Evolutionary conservation across 2,888 invertebrate genomes (phyloP).

Genomic region (Zaprionus bogoriensis): DNA sequence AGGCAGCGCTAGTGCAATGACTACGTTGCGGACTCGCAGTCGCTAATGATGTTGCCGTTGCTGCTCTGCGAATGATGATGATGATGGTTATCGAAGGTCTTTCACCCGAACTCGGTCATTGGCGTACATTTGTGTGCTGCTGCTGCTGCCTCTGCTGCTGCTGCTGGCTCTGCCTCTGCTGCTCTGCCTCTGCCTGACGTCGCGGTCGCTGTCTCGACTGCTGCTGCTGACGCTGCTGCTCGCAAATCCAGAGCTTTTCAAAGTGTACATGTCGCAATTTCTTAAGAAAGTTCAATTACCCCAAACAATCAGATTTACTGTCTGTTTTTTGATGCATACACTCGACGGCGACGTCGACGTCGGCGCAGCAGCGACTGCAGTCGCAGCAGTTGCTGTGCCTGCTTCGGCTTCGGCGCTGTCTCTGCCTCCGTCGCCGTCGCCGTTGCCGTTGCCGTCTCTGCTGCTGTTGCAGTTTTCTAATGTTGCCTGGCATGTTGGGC

Average conservation of each 20-base stretch:
- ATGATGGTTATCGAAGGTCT: constrained; percentile 83
- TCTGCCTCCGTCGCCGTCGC: constrained; percentile 25
- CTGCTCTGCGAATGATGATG: constrained; percentile 78
- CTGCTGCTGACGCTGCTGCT: constrained; percentile 65
- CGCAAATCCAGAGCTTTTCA: constrained; percentile 82
- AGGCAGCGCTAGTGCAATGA: constrained; percentile 67
- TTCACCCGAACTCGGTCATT: constrained; percentile 84
- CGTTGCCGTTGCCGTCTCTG: constrained; percentile 23
- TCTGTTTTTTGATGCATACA: constrained; percentile 79
- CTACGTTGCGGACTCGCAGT: constrained; percentile 57
- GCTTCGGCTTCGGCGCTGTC: constrained; percentile 40
- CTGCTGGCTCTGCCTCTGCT: constrained; percentile 27
- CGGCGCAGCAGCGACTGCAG: constrained; percentile 11
- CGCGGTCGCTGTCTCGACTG: constrained; percentile 37
- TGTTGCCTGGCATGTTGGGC: constrained; percentile 72
- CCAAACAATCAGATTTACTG: constrained; percentile 82
- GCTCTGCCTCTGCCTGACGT: constrained; percentile 12
- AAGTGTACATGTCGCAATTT: constrained; percentile 82
- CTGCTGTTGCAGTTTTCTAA: constrained; percentile 70
- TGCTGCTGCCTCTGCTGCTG: constrained; percentile 38
- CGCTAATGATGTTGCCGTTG: constrained; percentile 68
- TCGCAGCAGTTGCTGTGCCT: constrained; percentile 33
- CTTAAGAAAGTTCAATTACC: constrained; percentile 83
- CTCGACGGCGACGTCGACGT: constrained; percentile 48
- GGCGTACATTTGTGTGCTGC: constrained; percentile 82